Percentiles rank a stretch among this genome's conserved stretches.
These are phyloP conservation scores for Muscina levida DNA, from an alignment of 2,888 invertebrate genomes.

Conservation along the genomic window DNA sequence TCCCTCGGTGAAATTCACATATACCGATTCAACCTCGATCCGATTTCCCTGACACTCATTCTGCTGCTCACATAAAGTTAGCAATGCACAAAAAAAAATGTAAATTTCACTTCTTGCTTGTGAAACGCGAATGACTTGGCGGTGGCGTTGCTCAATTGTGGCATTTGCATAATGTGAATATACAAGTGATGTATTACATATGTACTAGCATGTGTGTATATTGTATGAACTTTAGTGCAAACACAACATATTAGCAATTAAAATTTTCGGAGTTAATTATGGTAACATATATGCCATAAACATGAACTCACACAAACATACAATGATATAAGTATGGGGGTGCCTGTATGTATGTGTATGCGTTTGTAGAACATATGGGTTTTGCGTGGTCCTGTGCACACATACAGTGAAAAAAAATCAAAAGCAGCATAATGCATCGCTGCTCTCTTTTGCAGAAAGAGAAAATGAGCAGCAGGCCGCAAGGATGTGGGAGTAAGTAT, in stretches of 20 bases:
- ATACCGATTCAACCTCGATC: background rate
- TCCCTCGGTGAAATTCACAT: no score
- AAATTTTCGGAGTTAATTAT: conserved; percentile 80
- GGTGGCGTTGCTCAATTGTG: conserved; percentile 51
- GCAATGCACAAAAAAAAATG: conserved; percentile 25
- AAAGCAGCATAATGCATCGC: conserved; percentile 14
- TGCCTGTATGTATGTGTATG: background rate
- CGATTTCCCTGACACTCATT: background rate
- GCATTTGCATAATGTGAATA: conserved; percentile 55
- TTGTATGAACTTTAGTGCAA: conserved; percentile 59
- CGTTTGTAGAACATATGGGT: no score
- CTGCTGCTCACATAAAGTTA: conserved; percentile 45
- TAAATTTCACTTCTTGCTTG: conserved; percentile 40
- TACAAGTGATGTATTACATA: background rate
- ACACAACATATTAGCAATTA: conserved; percentile 79
- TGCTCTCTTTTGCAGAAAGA: background rate
- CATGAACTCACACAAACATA: conserved; percentile 7
- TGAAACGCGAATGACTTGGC: background rate
- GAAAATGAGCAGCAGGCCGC: conserved; percentile 6
- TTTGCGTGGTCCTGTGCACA: no score
- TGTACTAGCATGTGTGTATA: conserved; percentile 5
- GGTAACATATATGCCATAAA: conserved; percentile 70
- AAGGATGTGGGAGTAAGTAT: conserved; percentile 4
- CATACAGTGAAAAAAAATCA: background rate
- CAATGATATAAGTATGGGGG: background rate